Conservation (phyloP, 2,797 vertebrate genomes). For the Sebastes reedi region DNA sequence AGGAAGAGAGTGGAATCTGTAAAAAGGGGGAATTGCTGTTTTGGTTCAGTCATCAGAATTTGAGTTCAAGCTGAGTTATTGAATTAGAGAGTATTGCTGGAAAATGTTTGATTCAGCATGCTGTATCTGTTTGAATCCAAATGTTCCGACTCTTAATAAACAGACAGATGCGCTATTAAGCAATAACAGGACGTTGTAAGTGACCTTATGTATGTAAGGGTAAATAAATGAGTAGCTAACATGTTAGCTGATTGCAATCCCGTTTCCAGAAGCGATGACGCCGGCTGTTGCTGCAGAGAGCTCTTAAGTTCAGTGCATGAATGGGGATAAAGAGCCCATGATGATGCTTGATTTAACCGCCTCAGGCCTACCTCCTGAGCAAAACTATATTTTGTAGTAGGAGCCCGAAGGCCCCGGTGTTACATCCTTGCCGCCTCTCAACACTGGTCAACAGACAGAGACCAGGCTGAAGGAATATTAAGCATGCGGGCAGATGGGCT, state of each 20-base stretch:
- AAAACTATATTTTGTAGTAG: constrained; percentile 45
- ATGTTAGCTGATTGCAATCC: constrained; percentile 4
- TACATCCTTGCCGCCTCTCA: constrained; percentile 20
- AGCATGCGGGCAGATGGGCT: constrained; percentile 44
- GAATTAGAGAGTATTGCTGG: constrained; percentile 35
- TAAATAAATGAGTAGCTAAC: constrained; percentile 29
- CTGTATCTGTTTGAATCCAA: constrained; percentile 4
- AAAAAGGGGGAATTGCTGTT: constrained; percentile 44
- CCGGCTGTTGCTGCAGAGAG: constrained; percentile 33
- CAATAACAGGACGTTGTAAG: neutral
- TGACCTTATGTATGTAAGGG: neutral
- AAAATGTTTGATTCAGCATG: constrained; percentile 22
- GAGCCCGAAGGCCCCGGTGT: constrained; percentile 34
- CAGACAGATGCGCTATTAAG: neutral
- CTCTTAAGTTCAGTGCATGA: constrained; percentile 47
- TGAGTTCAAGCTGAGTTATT: constrained; percentile 53
- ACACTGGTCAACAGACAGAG: constrained; percentile 42
- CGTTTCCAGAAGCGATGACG: constrained; percentile 22
- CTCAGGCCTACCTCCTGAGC: constrained; percentile 51
- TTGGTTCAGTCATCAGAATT: constrained; percentile 49
- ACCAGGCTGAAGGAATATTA: constrained; percentile 49
- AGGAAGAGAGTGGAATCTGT: neutral
- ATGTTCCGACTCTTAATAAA: constrained; percentile 16
- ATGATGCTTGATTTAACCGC: constrained; percentile 66
- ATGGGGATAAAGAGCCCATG: constrained; percentile 51